Conservation (phyloP, 1,140 invertebrate genomes). For the Sitobion miscanthi region DNA sequence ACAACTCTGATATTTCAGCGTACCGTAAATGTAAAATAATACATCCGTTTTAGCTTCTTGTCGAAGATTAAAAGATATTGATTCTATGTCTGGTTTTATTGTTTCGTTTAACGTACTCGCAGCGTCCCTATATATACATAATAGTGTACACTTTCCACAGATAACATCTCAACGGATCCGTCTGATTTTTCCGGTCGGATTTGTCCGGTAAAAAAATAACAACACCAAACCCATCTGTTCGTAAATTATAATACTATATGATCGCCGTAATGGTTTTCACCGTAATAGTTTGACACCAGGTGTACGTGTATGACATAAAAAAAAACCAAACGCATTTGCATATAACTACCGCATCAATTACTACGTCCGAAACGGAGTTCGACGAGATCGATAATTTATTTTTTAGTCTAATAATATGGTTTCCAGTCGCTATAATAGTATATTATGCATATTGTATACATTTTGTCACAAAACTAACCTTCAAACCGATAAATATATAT, state of each 20-base stretch:
- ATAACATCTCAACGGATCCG: constrained; percentile 13
- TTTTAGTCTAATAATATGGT: too few species aligned
- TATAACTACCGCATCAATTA: not conserved
- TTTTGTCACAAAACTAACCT: too few species aligned
- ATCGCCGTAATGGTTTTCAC: not conserved
- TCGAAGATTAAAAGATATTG: constrained; percentile 42
- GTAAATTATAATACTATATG: not conserved
- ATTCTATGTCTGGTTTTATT: constrained; percentile 42
- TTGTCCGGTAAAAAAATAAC: not conserved
- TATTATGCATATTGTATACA: too few species aligned
- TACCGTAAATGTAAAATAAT: constrained; percentile 38
- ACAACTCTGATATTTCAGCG: constrained; percentile 33
- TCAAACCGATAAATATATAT: too few species aligned
- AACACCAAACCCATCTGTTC: not conserved
- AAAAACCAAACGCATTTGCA: not conserved
- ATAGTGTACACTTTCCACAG: not conserved
- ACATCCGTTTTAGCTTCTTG: constrained; percentile 52
- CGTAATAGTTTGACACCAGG: not conserved
- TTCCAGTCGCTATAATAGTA: too few species aligned
- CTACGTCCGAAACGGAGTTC: not conserved
- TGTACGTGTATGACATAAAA: not conserved
- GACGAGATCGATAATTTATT: not conserved
- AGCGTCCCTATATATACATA: not conserved
- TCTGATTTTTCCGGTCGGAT: not conserved
- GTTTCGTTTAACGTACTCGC: not conserved